Evolutionary conservation across 2,888 invertebrate species (phyloP).

Genomic region (Scaptomyza parva): DNA sequence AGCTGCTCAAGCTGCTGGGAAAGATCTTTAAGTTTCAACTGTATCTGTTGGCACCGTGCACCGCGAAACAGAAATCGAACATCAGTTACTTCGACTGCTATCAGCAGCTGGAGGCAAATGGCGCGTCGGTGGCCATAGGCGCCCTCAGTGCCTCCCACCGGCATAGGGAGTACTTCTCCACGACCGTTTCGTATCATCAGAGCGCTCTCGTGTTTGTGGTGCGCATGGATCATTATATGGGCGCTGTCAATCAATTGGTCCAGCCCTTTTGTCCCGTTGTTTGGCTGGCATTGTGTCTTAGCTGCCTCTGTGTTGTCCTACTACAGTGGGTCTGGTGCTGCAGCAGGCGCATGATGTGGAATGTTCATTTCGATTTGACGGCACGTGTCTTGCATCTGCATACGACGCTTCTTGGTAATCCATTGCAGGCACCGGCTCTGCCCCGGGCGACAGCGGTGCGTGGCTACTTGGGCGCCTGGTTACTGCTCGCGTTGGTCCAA

Average conservation of each 20-base stretch:
- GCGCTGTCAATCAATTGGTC: constrained; percentile 63
- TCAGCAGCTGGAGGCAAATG: constrained; percentile 57
- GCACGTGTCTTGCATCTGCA: constrained; percentile 59
- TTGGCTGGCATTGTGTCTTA: constrained; percentile 62
- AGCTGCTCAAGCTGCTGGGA: constrained; percentile 68
- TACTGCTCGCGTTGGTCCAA: constrained; percentile 75
- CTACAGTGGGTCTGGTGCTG: constrained; percentile 34
- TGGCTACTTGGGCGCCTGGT: constrained; percentile 66
- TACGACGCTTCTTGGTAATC: constrained; percentile 72
- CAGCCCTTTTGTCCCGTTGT: constrained; percentile 63
- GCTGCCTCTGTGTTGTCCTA: constrained; percentile 32
- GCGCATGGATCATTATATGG: constrained; percentile 55
- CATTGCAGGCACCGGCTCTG: constrained; percentile 43
- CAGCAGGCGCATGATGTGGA: not conserved
- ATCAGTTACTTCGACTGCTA: constrained; percentile 40
- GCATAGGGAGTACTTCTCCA: constrained; percentile 53
- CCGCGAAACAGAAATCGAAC: constrained; percentile 15
- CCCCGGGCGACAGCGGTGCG: constrained; percentile 63
- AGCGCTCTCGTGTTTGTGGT: constrained; percentile 73
- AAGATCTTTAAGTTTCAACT: constrained; percentile 70
- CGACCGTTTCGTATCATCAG: constrained; percentile 70
- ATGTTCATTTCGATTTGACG: constrained; percentile 52
- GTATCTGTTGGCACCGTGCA: constrained; percentile 52
- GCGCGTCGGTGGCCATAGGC: constrained; percentile 71
- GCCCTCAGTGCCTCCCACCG: constrained; percentile 67